Evolutionary conservation across 1,140 invertebrate species (phyloP).

Genomic region (Papilio xuthus): DNA sequence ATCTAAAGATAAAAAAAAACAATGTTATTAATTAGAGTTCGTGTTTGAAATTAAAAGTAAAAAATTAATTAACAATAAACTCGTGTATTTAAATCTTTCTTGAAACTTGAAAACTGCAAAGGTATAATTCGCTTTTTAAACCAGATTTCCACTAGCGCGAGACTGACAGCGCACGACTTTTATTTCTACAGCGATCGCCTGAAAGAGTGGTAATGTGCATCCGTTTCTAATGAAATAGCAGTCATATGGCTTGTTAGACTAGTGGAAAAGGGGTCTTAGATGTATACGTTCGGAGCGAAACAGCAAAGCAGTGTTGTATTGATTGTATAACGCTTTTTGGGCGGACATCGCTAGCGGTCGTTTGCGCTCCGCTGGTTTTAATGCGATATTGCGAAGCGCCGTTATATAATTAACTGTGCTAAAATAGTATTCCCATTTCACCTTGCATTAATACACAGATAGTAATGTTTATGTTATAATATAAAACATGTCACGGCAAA

Average conservation of each 20-base stretch:
- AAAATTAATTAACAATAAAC: neutral
- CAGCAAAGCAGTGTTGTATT: constrained; percentile 29
- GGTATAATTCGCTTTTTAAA: constrained; percentile 1
- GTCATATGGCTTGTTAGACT: neutral
- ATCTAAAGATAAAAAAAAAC: neutral
- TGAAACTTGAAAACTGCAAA: constrained; percentile 22
- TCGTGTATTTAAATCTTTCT: neutral
- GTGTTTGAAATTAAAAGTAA: too few species aligned
- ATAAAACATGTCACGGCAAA: constrained; percentile 9
- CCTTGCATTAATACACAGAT: constrained; percentile 21
- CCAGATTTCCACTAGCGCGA: neutral
- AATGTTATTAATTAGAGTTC: too few species aligned
- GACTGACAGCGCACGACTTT: neutral
- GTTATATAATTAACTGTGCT: constrained; percentile 37
- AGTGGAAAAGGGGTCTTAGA: neutral
- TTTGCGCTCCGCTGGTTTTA: constrained; percentile 33
- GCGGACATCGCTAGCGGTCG: constrained; percentile 35
- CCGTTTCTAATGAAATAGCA: neutral
- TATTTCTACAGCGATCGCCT: neutral
- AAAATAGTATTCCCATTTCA: constrained; percentile 36
- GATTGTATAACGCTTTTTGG: constrained; percentile 38
- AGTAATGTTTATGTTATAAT: constrained; percentile 32
- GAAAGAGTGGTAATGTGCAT: neutral
- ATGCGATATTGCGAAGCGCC: constrained; percentile 34
- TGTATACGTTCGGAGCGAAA: constrained; percentile 5